Evolutionary conservation across 2,113 vertebrate species (phyloP).

Genomic region (Marmota flaviventris): DNA sequence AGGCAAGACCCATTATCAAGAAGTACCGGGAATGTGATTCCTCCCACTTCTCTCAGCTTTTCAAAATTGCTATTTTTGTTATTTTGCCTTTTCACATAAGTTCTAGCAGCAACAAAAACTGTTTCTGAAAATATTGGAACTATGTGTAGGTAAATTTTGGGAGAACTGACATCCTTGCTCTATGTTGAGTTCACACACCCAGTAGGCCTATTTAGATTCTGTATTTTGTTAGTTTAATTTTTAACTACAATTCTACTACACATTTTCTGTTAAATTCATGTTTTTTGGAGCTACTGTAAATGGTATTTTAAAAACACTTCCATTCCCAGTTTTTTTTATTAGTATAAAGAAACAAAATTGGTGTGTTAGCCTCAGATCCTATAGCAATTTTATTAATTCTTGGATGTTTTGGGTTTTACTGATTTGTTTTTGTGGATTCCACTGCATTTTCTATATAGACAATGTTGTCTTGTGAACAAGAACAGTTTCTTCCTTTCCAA

Average conservation of each 20-base stretch:
- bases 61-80: neutral
- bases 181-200: neutral
- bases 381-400: neutral
- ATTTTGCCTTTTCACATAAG: neutral
- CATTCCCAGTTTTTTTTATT: neutral
- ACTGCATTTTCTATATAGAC: neutral
- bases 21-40: neutral
- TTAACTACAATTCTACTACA: neutral
- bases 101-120: neutral
- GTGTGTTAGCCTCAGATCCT: neutral
- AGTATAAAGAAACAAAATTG: neutral
- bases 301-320: neutral
- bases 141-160: neutral
- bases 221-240: neutral
- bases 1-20: neutral
- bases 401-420: neutral
- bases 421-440: neutral
- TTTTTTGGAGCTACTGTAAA: neutral
- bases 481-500: conserved; percentile 15
- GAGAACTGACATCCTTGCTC: neutral
- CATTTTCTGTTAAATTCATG: neutral
- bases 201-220: neutral
- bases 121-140: neutral
- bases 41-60: neutral
- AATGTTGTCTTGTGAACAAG: conserved; percentile 26